Percentiles rank a stretch among this genome's conserved stretches.
Evolutionary conservation across 2,113 vertebrate species (phyloP).

Genomic region (Aegotheles bennettii): DNA sequence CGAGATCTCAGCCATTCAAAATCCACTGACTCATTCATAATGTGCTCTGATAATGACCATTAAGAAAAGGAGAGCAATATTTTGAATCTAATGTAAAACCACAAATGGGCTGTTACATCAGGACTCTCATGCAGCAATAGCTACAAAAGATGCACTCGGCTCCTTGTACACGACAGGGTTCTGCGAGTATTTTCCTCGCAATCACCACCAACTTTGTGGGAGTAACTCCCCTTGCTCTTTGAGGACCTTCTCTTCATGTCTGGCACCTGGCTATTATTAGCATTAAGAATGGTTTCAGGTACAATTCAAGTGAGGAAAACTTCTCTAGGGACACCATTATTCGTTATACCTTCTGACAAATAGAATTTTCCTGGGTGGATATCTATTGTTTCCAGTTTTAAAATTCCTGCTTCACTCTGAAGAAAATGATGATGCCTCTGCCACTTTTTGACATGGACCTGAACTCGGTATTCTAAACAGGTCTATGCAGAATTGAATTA

Average conservation of each 20-base stretch:
- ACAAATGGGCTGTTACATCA: not conserved
- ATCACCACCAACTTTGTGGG: not conserved
- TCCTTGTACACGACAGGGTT: not conserved
- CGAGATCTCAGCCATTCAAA: not conserved
- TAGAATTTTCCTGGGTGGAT: constrained; percentile 7
- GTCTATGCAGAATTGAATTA: constrained; percentile 73
- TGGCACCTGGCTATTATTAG: not conserved
- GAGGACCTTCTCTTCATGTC: not conserved
- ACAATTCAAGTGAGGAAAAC: not conserved
- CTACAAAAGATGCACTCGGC: not conserved
- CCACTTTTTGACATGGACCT: constrained; percentile 49
- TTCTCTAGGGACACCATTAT: not conserved
- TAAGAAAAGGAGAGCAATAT: not conserved
- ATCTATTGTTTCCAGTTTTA: constrained; percentile 30
- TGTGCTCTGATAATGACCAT: not conserved
- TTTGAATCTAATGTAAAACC: not conserved
- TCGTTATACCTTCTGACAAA: constrained; percentile 40
- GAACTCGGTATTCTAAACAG: constrained; percentile 73
- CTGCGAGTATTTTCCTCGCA: accelerated
- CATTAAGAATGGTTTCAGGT: constrained; percentile 4
- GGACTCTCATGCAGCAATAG: not conserved
- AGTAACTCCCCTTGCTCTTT: not conserved
- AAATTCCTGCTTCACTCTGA: constrained; percentile 53
- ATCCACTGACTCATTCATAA: not conserved
- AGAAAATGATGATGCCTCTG: constrained; percentile 60